Evolutionary conservation across 1,140 invertebrate genomes (phyloP), one percentile per base, ranked within the genome.

Genomic region (Drosophila insularis): DNA sequence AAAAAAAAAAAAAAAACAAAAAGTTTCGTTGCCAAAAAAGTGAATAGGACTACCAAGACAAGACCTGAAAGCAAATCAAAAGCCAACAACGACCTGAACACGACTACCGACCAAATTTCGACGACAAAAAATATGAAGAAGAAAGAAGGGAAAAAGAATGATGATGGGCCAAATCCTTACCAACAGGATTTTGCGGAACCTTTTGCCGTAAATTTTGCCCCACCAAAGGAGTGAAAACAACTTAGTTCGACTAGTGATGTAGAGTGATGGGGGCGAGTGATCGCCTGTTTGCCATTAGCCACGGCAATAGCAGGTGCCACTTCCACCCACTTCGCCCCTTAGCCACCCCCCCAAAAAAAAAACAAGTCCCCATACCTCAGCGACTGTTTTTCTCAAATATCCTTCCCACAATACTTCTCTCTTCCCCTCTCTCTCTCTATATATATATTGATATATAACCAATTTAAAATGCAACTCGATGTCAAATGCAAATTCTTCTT

Each of bases 1-100:
- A 74, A 70, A 72, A 40, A 71, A 65, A 73, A 74, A 70, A 72
- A 40, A 71, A 65, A 73, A 5, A 27, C 27, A 27, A 71, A 65
- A 75, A 74, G 63, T 71, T 74, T 68, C 65, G 73, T 82, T 90
- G 90, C 82, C 82, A 90, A 86, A 27, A 90, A 87, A 86, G 0
- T 19, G 43, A 50, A 50, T 21, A 50, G 43, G 43, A 50, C 19
- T 17, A 50, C 17, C 43, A 19, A 11, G 10, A 50, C 43, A 19
- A 10, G 17, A 21, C 19, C 14, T 1, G 7, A 14, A 43, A 43
- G 5, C n/a, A 43, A 7, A 17, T n/a, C 13, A 7, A 4, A 43
- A 6, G 6, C 14, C 14, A 43, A 43, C 0, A 14, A 43, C 40
- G 14, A 40, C 37, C 14, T 74, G 64, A 86, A 86, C 46, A 19